Evolutionary conservation across 2,113 vertebrate genomes (phyloP).

Genomic region (Tor tambroides): DNA sequence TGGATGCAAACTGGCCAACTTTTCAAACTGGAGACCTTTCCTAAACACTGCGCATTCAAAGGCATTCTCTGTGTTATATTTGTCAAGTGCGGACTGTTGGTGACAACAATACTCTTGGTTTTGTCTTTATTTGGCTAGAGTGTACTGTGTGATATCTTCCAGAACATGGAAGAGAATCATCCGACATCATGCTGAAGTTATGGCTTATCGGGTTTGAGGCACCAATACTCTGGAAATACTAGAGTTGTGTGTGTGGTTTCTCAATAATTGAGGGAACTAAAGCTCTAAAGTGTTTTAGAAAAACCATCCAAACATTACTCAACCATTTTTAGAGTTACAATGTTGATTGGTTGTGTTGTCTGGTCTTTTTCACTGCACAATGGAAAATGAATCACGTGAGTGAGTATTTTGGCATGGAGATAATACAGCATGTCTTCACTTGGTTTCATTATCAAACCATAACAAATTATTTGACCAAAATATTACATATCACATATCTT

Average conservation of each 20-base stretch:
- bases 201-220: slow-evolving; percentile 59
- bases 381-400: not conserved
- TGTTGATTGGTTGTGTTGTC: not conserved
- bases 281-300: not conserved
- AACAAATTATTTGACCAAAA: not conserved
- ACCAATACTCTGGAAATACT: slow-evolving; percentile 67
- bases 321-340: not conserved
- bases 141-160: slow-evolving; percentile 51
- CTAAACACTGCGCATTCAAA: slow-evolving; percentile 68
- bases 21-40: not conserved
- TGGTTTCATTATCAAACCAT: not conserved
- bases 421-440: not conserved
- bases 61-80: slow-evolving; percentile 58
- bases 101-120: slow-evolving; percentile 61
- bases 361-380: not conserved
- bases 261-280: not conserved
- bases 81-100: slow-evolving; percentile 63
- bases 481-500: not conserved
- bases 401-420: not conserved
- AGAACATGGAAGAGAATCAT: slow-evolving; percentile 19
- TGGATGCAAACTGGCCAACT: not conserved
- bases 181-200: slow-evolving; percentile 42
- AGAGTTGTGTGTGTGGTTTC: not conserved
- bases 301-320: not conserved
- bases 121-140: slow-evolving; percentile 77